Base-by-base conservation (phyloP, 2,888 invertebrate species). In the Drosophila prostipennis region DNA sequence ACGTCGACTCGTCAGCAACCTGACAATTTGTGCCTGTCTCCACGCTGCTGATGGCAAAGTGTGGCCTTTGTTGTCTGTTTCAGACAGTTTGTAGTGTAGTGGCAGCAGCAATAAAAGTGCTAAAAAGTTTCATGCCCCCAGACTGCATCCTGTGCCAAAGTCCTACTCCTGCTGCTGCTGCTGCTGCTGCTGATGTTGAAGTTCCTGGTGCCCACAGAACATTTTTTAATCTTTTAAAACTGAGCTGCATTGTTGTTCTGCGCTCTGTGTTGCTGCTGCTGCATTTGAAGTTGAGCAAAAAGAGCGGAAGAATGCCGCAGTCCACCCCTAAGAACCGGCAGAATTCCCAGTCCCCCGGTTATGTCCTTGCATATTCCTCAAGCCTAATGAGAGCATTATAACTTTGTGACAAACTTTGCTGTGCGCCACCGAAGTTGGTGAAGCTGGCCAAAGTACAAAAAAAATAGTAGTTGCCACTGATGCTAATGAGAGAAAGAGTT, bases 41-140 rank as follows among this genome's bases (percentile, higher is more conserved):
- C 32, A 19, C 19, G 19, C 53, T 46, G 64, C 53, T 46, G 64
- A 61, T 63, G 52, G 79, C 49, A 48, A 32, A 74, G 77, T 74
- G 77, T 75, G 74, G 42, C 34, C 14, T 42, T 43, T 23, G 51
- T 51, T 58, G 54, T 32, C 11, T 42, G 42, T 16, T 29, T 68
- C 75, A 70, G 76, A 67, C 71, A 74, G 81, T 67, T 64, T 67
- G 54, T 26, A 26, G 26, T 61, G 40, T 49, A 43, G 23, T 46
- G 52, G 39, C 73, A 55, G 49, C 77, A 70, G 56, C 70, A 82
- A 82, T 79, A 82, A 86, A 82, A 82, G 86, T 83, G 83, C 86
- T 82, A 86, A 82, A 82, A 82, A 82, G 80, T 82, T 82, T 63
- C 76, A 86, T 86, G 80, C 86, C 74, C 83, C 79, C 77, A 80